These are phyloP conservation scores for Rhagophthalmus giganteus DNA, from an alignment of 2,888 invertebrate genomes.

Conservation along the genomic window DNA sequence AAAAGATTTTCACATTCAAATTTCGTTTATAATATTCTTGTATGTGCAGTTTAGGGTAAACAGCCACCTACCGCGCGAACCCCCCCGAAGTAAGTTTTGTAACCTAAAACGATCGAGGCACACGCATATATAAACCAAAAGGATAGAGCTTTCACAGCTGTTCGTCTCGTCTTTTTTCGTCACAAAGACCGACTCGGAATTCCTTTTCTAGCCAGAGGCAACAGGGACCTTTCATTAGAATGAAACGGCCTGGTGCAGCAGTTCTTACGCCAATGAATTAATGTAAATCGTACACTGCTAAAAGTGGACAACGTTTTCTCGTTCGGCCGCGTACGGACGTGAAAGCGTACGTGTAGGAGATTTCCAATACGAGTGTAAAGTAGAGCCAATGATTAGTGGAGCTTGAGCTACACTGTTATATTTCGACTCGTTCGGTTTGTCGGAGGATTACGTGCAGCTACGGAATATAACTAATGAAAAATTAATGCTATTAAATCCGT, in stretches of 20 bases:
- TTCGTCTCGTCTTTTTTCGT: slow-evolving; percentile 13
- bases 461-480: too few relatives aligned
- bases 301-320: slow-evolving; percentile 7
- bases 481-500: too few relatives aligned
- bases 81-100: slow-evolving; percentile 20
- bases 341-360: slow-evolving; percentile 1
- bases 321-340: not conserved
- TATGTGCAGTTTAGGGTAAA: not conserved
- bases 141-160: slow-evolving; percentile 21
- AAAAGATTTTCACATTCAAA: not conserved
- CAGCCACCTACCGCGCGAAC: slow-evolving; percentile 22
- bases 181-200: not conserved
- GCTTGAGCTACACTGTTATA: slow-evolving; percentile 36
- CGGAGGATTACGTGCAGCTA: too few relatives aligned
- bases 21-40: too few relatives aligned
- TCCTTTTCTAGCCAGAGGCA: slow-evolving; percentile 39
- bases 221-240: slow-evolving; percentile 42
- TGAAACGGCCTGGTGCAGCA: slow-evolving; percentile 44
- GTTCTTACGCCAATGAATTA: slow-evolving; percentile 47
- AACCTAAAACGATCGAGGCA: slow-evolving; percentile 20
- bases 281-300: slow-evolving; percentile 44
- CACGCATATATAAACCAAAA: slow-evolving; percentile 17
- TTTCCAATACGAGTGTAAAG: slow-evolving; percentile 37
- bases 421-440: slow-evolving; percentile 16
- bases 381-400: slow-evolving; percentile 45